phyloP scores from a whole-genome alignment of 1,140 invertebrate species.

The Drosophila melanogaster region DNA sequence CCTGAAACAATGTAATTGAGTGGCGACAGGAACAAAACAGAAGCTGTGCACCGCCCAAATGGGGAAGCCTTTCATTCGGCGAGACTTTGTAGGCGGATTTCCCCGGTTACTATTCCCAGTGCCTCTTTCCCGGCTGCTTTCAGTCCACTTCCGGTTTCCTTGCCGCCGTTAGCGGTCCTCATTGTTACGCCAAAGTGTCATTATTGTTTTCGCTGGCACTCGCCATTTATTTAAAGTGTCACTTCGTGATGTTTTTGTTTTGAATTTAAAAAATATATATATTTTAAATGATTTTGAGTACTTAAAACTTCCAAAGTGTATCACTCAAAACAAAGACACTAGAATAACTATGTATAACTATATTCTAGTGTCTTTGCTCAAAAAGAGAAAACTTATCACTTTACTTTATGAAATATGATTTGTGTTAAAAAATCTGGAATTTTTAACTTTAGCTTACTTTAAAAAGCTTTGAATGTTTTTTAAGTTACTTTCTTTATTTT shows the following conservation, averaged over 20 bases:
- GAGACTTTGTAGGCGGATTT: slow-evolving; percentile 24
- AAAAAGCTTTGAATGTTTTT: too few species aligned
- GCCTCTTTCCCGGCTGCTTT: slow-evolving; percentile 18
- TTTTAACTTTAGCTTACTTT: too few species aligned
- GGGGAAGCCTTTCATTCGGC: slow-evolving; percentile 42
- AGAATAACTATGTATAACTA: too few species aligned
- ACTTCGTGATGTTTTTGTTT: slow-evolving; percentile 41
- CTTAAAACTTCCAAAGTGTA: too few species aligned
- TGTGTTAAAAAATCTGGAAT: too few species aligned
- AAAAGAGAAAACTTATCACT: too few species aligned
- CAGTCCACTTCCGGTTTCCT: slow-evolving; percentile 15
- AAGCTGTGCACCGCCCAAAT: slow-evolving; percentile 35
- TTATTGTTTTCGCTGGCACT: slow-evolving; percentile 48
- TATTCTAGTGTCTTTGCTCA: too few species aligned
- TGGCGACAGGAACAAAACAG: slow-evolving; percentile 35
- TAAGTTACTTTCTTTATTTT: too few species aligned
- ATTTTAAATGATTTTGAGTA: too few species aligned
- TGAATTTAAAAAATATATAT: background rate
- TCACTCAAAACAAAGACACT: too few species aligned
- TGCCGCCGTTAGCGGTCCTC: slow-evolving; percentile 12
- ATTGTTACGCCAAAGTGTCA: slow-evolving; percentile 43
- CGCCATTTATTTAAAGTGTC: slow-evolving; percentile 40
- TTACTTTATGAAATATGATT: too few species aligned
- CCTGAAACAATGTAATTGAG: slow-evolving; percentile 57
- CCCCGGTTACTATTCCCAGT: slow-evolving; percentile 10